These are phyloP conservation scores for Chironomus tepperi DNA, from an alignment of 1,140 invertebrate genomes.

Conservation along the genomic window DNA sequence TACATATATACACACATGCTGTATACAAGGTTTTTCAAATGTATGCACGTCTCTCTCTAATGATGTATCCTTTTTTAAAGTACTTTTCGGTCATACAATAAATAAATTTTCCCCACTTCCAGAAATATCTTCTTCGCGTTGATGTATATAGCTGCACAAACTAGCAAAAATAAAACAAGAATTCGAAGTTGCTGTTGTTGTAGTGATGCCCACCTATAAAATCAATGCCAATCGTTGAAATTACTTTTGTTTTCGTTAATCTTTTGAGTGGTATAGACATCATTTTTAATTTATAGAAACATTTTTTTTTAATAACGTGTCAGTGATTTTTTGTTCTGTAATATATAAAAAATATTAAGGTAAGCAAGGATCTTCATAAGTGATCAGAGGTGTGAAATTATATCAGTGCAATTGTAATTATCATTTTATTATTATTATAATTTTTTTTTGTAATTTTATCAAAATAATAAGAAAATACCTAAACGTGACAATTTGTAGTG, in stretches of 20 bases:
- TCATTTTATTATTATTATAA: no score
- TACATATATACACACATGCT: background rate
- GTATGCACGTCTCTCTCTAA: background rate
- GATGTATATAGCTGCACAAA: constrained; percentile 15
- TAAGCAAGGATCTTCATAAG: background rate
- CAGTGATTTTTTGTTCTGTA: background rate
- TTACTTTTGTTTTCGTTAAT: constrained; percentile 18
- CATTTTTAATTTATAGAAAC: background rate
- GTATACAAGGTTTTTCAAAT: background rate
- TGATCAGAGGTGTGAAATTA: background rate
- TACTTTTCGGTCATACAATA: background rate
- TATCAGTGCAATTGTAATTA: background rate
- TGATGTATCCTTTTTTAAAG: background rate
- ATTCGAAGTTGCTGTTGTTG: constrained; percentile 16
- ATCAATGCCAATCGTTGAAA: constrained; percentile 15
- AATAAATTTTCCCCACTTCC: background rate
- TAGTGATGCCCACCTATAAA: constrained; percentile 16
- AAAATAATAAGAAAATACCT: no score
- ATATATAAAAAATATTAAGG: background rate
- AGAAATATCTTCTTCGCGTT: background rate
- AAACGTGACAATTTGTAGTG: no score
- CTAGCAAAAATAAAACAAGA: background rate
- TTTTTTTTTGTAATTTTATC: no score
- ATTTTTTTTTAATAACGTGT: background rate
- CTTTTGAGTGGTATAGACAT: background rate